Evolutionary conservation across 1,140 invertebrate genomes (phyloP), one percentile per base, ranked within the genome.

Genomic region (Pseudomyrmex flavicornis): DNA sequence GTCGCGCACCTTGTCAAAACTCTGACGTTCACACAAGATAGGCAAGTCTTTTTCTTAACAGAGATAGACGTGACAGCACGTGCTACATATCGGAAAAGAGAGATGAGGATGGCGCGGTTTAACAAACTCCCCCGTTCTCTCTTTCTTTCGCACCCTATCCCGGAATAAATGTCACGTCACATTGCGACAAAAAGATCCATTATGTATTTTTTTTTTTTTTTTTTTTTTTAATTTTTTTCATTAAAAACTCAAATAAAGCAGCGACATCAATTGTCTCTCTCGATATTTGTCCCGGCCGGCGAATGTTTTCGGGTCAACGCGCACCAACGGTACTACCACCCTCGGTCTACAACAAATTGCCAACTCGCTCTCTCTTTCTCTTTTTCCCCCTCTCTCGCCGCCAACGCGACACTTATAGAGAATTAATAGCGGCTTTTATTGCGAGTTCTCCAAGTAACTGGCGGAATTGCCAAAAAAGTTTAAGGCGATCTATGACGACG

Each of bases 371-470:
- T 22, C 22, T 26, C 20, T 17, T 54, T 22, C n/a, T 50, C 2
- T 17, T 48, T 13, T 50, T 4, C 12, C 5, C 35, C 5, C 35
- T 35, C 35, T 35, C 35, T 35, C 35, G 35, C 35, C 54, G 9
- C 20, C 54, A 8, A 48, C n/a, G 54, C 66, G 66, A 70, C 66
- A 72, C 76, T 80, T 80, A 80, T 80, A 80, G 66, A 80, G 76
- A 80, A 80, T 80, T 80, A 80, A 80, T 80, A 80, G 76, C 66
- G 46, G 76, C 76, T 80, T 80, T 80, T 80, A 80, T 80, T 80
- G 76, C 76, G 54, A 70, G 66, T 80, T 72, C 65, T 80, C 66
- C 20, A 80, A 79, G 76, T 79, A 79, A 79, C 65, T 58, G 65
- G 65, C 22, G 54, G 56, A 80, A 80, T 80, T 72, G 66, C 66